A percentile compares a stretch with the other conserved stretches of the same genome.
Evolutionary conservation across 2,888 invertebrate genomes (phyloP).

Genomic region (Tipula confusa): DNA sequence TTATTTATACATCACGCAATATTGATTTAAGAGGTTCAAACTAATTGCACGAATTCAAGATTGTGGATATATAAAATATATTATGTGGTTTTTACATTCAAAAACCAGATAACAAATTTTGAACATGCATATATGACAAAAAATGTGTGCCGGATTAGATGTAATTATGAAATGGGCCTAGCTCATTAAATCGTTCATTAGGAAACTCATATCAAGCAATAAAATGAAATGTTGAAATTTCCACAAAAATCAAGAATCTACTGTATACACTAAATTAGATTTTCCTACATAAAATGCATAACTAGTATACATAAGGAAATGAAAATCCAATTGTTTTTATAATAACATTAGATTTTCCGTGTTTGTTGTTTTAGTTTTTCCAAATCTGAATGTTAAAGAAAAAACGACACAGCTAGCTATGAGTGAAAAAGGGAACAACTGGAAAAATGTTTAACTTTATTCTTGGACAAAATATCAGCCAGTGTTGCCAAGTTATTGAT

Average conservation of each 20-base stretch:
- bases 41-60: background rate
- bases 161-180: too few species aligned
- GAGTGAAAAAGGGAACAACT: background rate
- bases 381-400: background rate
- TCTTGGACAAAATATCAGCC: background rate
- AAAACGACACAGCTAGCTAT: background rate
- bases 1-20: background rate
- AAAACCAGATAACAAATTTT: too few species aligned
- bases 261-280: background rate
- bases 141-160: too few species aligned
- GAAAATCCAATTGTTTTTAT: background rate
- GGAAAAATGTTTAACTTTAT: background rate
- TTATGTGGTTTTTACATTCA: too few species aligned
- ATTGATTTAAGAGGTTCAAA: background rate
- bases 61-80: background rate
- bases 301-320: background rate
- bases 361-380: background rate
- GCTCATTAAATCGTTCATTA: too few species aligned
- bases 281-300: background rate
- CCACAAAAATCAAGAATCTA: too few species aligned
- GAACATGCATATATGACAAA: too few species aligned
- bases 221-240: too few species aligned
- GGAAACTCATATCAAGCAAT: too few species aligned
- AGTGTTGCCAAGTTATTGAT: slow-evolving; percentile 3
- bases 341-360: background rate